Base-by-base conservation (phyloP, 1,140 invertebrate species). In the Drosophila nebulosa region DNA sequence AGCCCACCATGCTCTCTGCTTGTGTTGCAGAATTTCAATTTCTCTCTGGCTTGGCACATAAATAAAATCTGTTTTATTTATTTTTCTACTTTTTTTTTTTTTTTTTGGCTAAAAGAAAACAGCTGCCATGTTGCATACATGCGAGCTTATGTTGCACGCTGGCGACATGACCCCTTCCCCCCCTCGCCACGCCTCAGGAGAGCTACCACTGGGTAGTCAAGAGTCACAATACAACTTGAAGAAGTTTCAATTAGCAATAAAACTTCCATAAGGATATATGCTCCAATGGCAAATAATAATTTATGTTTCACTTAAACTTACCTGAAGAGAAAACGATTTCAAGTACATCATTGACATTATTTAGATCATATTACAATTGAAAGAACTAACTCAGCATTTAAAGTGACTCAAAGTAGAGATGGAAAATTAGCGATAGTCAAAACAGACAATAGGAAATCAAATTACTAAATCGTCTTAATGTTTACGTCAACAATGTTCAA, bases 41-140 rank as follows among this genome's bases (percentile, higher is more conserved):
- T 74, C 74, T 55, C 69, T 74, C 57, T 78, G 75, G 83, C 74
- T 74, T 67, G 78, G 70, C 78, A 86, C 74, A 85, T 85, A 85
- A 85, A 85, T 86, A 85, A 85, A 86, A 85, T 85, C 81, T 69
- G 74, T 88, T 85, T 81, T 86, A 86, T 86, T 86, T 86, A 86
- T 88, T 86, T 86, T 80, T 42, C 39, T 86, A 86, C 77, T 86
- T 80, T 86, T 9, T 9, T 30, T 30, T 12, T 32, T 32, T 32
- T 32, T 32, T 32, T 80, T 46, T 46, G 56, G 46, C 30, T 51
- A 18, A 53, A 64, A 36, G 58, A 30, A 75, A 72, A 59, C 50
- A 69, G 76, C 74, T 77, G 80, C 69, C 80, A 77, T 85, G 46
- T 59, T 50, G 56, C 32, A 30, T 30, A 9, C 32, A 10, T 36